phyloP scores from a whole-genome alignment of 2,888 invertebrate species.

The Yponomeuta cagnagella region DNA sequence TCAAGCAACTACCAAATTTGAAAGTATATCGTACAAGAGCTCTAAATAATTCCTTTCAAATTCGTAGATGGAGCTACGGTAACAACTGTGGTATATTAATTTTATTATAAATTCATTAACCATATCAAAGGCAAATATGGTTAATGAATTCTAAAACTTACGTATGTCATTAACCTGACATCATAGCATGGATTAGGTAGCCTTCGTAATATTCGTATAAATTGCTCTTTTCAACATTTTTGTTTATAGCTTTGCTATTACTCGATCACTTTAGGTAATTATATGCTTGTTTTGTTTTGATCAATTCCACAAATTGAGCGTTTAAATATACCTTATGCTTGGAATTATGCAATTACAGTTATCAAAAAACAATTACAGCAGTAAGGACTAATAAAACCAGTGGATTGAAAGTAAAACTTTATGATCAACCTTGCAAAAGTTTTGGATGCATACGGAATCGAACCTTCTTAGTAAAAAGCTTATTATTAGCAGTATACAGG shows the following conservation, averaged over 20 bases:
- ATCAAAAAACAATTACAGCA: neutral
- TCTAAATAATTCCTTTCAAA: neutral
- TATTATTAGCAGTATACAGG: too few species aligned
- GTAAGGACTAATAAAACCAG: neutral
- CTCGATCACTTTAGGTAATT: too few species aligned
- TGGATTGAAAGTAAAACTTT: neutral
- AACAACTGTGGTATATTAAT: neutral
- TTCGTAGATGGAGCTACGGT: constrained; percentile 4
- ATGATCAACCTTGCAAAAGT: neutral
- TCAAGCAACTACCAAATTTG: neutral
- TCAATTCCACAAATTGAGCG: neutral
- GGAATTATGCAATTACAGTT: neutral
- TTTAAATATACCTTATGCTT: neutral
- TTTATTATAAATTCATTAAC: too few species aligned
- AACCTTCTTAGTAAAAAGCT: too few species aligned
- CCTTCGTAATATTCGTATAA: too few species aligned
- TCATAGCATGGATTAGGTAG: too few species aligned
- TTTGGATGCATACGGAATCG: too few species aligned
- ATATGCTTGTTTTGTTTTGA: neutral
- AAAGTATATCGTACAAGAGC: neutral
- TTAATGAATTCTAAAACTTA: too few species aligned
- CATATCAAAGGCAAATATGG: too few species aligned
- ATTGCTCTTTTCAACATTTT: too few species aligned
- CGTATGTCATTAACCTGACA: too few species aligned
- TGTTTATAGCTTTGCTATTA: too few species aligned